Base-by-base conservation (phyloP, 1,140 invertebrate genomes). In the Zaprionus lachaisei region DNA sequence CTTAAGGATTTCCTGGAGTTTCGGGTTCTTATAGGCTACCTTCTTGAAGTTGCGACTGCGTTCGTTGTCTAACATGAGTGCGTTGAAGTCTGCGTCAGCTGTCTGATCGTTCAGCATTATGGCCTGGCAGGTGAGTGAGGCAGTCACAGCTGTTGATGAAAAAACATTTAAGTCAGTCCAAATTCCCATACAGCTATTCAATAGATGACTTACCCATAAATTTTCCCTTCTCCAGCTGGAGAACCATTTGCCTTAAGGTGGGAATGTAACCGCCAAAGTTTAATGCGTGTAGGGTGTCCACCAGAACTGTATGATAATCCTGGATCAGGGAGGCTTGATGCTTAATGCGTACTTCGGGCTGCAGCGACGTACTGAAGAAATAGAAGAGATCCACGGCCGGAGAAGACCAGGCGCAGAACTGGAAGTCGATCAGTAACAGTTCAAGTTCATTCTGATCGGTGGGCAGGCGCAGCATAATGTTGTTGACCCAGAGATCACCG, bases 401-500 rank as follows among this genome's bases (percentile, higher is more conserved):
- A 17, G 91, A 87, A 2, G 78, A 79, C 91, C 91, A 93, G 31
- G 62, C 81, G 14, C 79, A 83, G 47, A 82, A 91, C 60, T 93
- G 92, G 55, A 93, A 93, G 51, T 93, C 92, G 15, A 93, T 89
- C 4, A 93, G 61, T 6, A 91, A 94, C 17, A 95, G 93, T 54
- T 94, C 93, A 37, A 31, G 94, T 80, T 56, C 93, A 80, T 4
- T 93, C 87, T 24, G 91, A 26, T 58, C 37, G 2, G 93, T 78
- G 34, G 94, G 83, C 67, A 95, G 95, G 14, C 93, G 92, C 77
- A 93, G 91, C 89, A 96, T 95, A 69, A 96, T 85, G 90, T 96
- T 96, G 79, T 95, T 96, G 0, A 94, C 90, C 95, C 95, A 96
- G 4, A 93, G 93, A 81, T 96, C 95, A 17, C 95, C 95, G 60